phyloP scores from a whole-genome alignment of 92 coral and sea anemone genomes.

The Chrysogorgia sp. region DNA sequence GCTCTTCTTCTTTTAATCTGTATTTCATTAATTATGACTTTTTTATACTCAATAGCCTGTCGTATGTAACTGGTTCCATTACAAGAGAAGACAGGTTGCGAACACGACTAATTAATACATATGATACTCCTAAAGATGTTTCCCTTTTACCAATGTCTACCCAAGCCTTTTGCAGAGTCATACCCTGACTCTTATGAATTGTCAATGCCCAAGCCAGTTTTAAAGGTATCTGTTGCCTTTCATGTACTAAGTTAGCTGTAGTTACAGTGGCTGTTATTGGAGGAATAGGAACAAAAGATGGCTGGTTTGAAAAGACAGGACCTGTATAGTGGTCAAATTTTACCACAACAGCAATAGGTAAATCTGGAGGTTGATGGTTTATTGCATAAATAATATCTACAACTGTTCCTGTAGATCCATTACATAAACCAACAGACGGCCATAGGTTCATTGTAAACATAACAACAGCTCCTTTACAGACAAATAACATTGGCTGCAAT shows the following conservation, averaged over 20 bases:
- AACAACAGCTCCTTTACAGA: conserved; percentile 10
- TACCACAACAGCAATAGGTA: conserved; percentile 23
- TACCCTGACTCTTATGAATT: conserved; percentile 63
- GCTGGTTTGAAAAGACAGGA: conserved; percentile 19
- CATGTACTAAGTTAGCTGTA: not conserved
- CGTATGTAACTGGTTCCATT: conserved; percentile 60
- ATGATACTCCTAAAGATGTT: conserved; percentile 64
- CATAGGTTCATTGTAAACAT: conserved; percentile 5
- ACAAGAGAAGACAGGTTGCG: conserved; percentile 64
- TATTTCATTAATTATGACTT: not conserved
- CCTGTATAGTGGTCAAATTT: conserved; percentile 26
- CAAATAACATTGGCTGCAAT: not conserved
- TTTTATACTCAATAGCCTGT: conserved; percentile 33
- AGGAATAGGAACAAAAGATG: conserved; percentile 52
- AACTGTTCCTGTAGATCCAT: too few relatives aligned
- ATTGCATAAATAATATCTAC: conserved; percentile 18
- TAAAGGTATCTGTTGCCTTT: conserved; percentile 57
- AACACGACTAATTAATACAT: conserved; percentile 68
- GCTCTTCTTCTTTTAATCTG: too few relatives aligned
- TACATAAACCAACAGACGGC: conserved; percentile 20
- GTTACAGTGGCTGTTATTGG: conserved; percentile 56
- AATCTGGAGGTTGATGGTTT: conserved; percentile 41
- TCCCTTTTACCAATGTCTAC: conserved; percentile 68
- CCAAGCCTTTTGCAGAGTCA: conserved; percentile 70
- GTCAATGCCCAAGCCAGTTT: conserved; percentile 70